Percentiles rank a stretch among this genome's conserved stretches.
Conservation (phyloP, 2,797 vertebrate genomes). For the Crocidura indochinensis region DNA sequence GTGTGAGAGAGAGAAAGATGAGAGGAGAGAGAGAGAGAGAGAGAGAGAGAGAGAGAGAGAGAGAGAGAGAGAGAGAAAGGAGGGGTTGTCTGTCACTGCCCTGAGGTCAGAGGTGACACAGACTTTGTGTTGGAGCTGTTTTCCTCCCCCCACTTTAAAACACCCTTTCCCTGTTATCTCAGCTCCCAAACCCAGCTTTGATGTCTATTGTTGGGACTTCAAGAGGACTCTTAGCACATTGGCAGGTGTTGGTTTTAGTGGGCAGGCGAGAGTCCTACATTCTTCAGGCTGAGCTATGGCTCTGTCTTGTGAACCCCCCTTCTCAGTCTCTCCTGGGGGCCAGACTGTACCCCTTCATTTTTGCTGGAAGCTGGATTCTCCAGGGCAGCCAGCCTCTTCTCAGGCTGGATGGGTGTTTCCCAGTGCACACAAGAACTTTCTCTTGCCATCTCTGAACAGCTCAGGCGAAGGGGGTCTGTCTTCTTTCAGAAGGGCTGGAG, state of each 20-base stretch:
- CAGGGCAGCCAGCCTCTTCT: neutral
- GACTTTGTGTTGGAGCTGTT: slow-evolving; percentile 72
- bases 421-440: neutral
- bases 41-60: too few species aligned
- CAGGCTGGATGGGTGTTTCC: neutral
- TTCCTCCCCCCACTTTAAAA: neutral
- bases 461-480: slow-evolving; percentile 92
- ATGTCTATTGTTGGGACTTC: slow-evolving; percentile 83
- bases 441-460: slow-evolving; percentile 74
- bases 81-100: slow-evolving; percentile 40
- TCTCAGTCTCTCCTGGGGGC: too few species aligned
- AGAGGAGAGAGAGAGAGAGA: too few species aligned
- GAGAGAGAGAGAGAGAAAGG: too few species aligned
- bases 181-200: slow-evolving; percentile 81
- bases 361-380: neutral
- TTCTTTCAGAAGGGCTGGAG: slow-evolving; percentile 91
- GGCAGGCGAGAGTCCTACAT: slow-evolving; percentile 65
- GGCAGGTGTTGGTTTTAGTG: slow-evolving; percentile 82
- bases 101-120: slow-evolving; percentile 82
- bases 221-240: slow-evolving; percentile 80
- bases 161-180: slow-evolving; percentile 77
- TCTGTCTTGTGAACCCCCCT: too few species aligned
- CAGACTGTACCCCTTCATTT: slow-evolving; percentile 35
- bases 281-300: slow-evolving; percentile 48
- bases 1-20: too few species aligned